Conservation (phyloP, 2,888 invertebrate genomes). For the Drosophila bunnanda region DNA sequence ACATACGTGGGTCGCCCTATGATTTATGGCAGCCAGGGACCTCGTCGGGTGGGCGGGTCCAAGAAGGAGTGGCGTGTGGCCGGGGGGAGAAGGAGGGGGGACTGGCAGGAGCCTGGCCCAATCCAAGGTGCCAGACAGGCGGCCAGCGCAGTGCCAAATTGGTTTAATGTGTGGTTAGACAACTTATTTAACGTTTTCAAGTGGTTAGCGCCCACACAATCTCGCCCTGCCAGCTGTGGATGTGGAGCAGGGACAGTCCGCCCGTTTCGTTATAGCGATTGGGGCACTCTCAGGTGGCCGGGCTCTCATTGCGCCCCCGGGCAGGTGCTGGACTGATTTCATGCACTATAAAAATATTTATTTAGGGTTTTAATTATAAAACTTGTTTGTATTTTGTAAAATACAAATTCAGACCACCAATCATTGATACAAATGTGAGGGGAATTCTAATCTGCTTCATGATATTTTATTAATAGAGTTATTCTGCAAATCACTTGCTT, state of each 20-base stretch:
- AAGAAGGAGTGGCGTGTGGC: constrained; percentile 10
- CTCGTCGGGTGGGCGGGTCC: constrained; percentile 41
- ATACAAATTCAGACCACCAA: too few relatives aligned
- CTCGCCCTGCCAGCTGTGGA: constrained; percentile 30
- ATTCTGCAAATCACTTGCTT: background rate
- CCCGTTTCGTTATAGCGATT: constrained; percentile 23
- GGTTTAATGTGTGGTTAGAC: constrained; percentile 80
- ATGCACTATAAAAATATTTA: constrained; percentile 27
- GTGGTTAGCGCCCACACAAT: constrained; percentile 63
- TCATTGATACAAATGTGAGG: background rate
- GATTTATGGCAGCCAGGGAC: constrained; percentile 74
- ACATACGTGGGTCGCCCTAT: constrained; percentile 74
- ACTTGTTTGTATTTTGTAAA: background rate
- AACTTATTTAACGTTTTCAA: constrained; percentile 80
- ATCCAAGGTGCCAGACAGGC: constrained; percentile 62
- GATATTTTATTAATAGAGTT: too few relatives aligned
- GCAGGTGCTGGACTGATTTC: constrained; percentile 36
- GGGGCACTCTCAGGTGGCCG: constrained; percentile 36
- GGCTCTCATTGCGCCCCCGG: constrained; percentile 26
- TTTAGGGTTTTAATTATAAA: background rate
- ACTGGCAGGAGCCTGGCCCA: constrained; percentile 18
- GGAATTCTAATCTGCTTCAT: too few relatives aligned
- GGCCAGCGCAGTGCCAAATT: constrained; percentile 70
- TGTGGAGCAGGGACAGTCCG: constrained; percentile 60
- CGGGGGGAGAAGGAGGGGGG: background rate